phyloP scores from a whole-genome alignment of 2,888 invertebrate species.

The Euplagia quadripunctaria region DNA sequence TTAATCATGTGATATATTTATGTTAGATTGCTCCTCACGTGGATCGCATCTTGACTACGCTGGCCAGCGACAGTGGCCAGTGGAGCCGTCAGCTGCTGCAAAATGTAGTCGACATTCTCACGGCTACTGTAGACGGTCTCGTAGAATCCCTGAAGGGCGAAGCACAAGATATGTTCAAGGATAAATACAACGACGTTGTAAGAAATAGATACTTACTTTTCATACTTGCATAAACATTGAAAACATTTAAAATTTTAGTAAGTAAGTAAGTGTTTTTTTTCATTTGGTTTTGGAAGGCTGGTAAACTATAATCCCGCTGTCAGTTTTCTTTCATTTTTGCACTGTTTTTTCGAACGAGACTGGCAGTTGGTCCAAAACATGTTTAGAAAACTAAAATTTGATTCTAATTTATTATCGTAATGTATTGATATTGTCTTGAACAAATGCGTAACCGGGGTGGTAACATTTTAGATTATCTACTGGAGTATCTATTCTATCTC shows the following conservation, averaged over 20 bases:
- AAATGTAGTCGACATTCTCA: slow-evolving; percentile 87
- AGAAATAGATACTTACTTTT: slow-evolving; percentile 49
- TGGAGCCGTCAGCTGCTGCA: slow-evolving; percentile 86
- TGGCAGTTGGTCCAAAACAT: no score
- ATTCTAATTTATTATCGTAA: neutral
- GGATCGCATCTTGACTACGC: slow-evolving; percentile 79
- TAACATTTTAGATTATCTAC: neutral
- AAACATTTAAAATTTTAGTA: neutral
- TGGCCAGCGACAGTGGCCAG: slow-evolving; percentile 88
- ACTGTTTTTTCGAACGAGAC: no score
- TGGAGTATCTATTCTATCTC: neutral
- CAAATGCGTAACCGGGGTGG: neutral
- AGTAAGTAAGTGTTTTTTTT: no score
- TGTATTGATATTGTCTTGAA: neutral
- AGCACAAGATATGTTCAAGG: slow-evolving; percentile 68
- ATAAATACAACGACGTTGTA: slow-evolving; percentile 82
- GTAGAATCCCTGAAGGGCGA: slow-evolving; percentile 58
- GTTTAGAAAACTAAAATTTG: neutral
- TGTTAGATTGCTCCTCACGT: slow-evolving; percentile 82
- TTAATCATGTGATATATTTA: slow-evolving; percentile 11
- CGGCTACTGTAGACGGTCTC: slow-evolving; percentile 65
- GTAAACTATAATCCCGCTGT: no score
- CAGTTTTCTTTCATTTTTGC: no score
- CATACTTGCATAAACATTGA: neutral
- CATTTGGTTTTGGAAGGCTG: no score